Evolutionary conservation across 2,113 vertebrate species (phyloP), one percentile per base, ranked within the genome.

Genomic region (Eptesicus fuscus): DNA sequence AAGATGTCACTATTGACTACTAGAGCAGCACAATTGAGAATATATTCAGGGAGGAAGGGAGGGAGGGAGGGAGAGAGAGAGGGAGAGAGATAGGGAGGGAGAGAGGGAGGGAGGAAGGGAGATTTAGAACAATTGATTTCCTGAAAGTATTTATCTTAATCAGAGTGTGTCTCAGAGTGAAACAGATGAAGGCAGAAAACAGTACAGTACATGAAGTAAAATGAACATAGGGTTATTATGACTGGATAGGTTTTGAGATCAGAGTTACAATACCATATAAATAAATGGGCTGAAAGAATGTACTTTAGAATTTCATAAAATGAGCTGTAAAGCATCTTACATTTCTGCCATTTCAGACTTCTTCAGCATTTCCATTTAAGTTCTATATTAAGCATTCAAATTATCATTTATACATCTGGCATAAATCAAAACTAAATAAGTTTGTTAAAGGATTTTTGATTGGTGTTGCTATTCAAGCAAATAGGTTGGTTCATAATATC

Each of bases 251-350:
- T 65, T 90, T 93, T 86, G 44, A 77, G 79, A 69, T 9, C 13
- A 96, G 42, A 90, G n/a, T 92, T 83, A 79, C 70, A 79, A 93
- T 88, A 70, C 42, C 61, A 87, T 25, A 76, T 56, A 83, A 93
- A 70, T 70, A 95, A 91, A 83, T 80, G 44, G 9, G 23, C n/a
- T 44, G 7, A 70, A 91, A 51, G 35, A 93, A 28, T 65, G 23
- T 40, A 92, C 23, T 91, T 91, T 79, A 37, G 74, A 86, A 79
- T 91, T 95, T 83, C 91, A 92, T 76, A 93, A 93, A 84, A 88
- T 85, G 70, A 83, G 44, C 35, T 51, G 1, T 67, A 76, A 88
- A 61, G 42, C 30, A 83, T 44, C 37, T 91, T 59, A 23, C 44
- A 69, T 83, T 85, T 59, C 79, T 89, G 23, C 3, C 8, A 44